Evolutionary conservation across 2,113 vertebrate genomes (phyloP), one percentile per base, ranked within the genome.

Genomic region (Xiphophorus maculatus): DNA sequence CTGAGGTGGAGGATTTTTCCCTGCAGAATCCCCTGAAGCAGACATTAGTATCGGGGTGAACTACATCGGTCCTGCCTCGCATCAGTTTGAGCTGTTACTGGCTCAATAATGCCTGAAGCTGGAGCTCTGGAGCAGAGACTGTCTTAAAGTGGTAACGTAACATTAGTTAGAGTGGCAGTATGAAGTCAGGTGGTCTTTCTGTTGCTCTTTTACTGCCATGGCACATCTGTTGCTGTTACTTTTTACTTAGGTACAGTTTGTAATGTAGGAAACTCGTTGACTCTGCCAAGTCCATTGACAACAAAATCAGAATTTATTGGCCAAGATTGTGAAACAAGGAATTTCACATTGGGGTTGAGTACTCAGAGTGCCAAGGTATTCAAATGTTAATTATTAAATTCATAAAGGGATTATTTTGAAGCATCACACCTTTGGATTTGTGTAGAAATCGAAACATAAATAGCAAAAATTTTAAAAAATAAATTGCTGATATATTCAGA

Each of bases 401-500:
- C 25, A 60, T 37, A 70, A 9, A 28, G 33, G 14, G 32, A 61
- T 33, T 37, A 40, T 37, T 37, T 40, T 61, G 8, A 14, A n/a
- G 19, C 27, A n/a, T 4, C 25, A 60, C 1, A 68, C 44, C 12
- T 66, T 69, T 54, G 32, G 4, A 69, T 25, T 54, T 54, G 32
- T 29, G 61, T 70, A 64, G 71, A 67, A 69, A 74, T 42, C 62
- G 10, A 37, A 37, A 37, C 10, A 37, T 37, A 37, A 37, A 37
- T 37, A 37, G 37, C 15, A 73, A 61, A 69, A 84, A 80, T 22
- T 7, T 29, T 79, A 78, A 75, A 87, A 17, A 27, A 29, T 61
- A 5, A 17, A 44, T 44, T 44, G 15, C 44, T 48, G 79, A 66
- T 77, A 75, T 48, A 63, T 71, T 89, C 89, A 78, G 68, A 89